A percentile compares a stretch with the other conserved stretches of the same genome.
Conservation (phyloP, 2,113 vertebrate species). For the human region GRCh38 chr16:17147501-17148000, state of each 20-base stretch:
- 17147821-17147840: neutral
- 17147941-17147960: neutral
- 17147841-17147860: neutral
- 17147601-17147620: slow-evolving; percentile 73
- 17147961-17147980: neutral
- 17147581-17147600: slow-evolving; percentile 75
- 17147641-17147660: neutral
- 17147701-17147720: neutral
- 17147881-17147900: neutral
- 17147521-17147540: slow-evolving; percentile 81
- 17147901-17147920: neutral
- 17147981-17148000: neutral
- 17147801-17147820: neutral
- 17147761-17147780: neutral
- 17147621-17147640: slow-evolving; percentile 28
- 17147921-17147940: neutral
- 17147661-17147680: neutral
- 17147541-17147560: slow-evolving; percentile 81
- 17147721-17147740: neutral
- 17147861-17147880: neutral
- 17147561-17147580: slow-evolving; percentile 70
- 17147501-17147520: slow-evolving; percentile 84
- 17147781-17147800: neutral
- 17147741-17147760: neutral
- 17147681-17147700: neutral